Conservation (phyloP, 2,113 vertebrate genomes). For the Recurvirostra avosetta region DNA sequence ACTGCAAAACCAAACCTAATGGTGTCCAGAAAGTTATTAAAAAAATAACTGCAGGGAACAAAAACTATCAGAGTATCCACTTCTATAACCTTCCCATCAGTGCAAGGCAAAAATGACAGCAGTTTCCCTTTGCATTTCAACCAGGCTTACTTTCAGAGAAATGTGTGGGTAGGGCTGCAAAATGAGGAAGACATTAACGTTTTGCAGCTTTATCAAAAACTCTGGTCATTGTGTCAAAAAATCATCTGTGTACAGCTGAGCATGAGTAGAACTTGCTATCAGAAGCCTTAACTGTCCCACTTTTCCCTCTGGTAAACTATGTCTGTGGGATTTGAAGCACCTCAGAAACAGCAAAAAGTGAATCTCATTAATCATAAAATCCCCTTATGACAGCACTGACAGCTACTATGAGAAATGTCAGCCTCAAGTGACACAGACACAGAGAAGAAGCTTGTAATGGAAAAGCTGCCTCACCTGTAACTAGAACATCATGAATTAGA, state of each 20-base stretch:
- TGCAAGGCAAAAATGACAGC: not conserved
- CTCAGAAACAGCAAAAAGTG: not conserved
- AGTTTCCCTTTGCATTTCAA: not conserved
- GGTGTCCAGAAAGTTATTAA: not conserved
- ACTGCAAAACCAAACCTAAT: not conserved
- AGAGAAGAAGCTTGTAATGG: not conserved
- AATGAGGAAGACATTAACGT: not conserved
- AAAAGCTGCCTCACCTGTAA: conserved; percentile 5
- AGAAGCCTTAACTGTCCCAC: not conserved
- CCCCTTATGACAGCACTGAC: not conserved
- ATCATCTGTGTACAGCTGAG: not conserved
- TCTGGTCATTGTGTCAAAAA: not conserved
- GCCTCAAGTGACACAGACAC: not conserved
- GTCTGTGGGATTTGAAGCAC: not conserved
- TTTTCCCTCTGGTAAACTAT: not conserved
- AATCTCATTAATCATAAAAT: conserved; percentile 20
- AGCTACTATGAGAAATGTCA: conserved; percentile 17
- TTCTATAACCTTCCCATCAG: not conserved
- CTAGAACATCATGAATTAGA: not conserved
- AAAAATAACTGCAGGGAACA: not conserved
- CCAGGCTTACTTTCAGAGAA: not conserved
- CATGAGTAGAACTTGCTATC: not conserved
- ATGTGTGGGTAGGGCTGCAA: not conserved
- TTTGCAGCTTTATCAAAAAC: not conserved
- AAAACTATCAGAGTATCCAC: not conserved